Percentiles rank a stretch among this genome's conserved stretches.
Evolutionary conservation across 1,140 invertebrate genomes (phyloP).

Genomic region (Drosophila melanica): DNA sequence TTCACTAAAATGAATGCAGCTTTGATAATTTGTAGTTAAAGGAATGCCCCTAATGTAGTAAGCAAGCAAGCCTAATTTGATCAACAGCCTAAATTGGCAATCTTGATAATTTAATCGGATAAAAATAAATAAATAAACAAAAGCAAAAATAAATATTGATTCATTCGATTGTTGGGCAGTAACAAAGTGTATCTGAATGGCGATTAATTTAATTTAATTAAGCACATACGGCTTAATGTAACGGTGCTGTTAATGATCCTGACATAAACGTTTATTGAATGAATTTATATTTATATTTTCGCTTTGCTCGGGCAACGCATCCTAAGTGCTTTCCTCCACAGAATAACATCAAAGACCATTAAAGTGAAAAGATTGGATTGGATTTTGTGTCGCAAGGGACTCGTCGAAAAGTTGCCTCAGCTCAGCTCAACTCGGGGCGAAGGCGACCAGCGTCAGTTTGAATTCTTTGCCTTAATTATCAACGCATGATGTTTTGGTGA

Average conservation of each 20-base stretch:
- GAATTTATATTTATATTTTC: slow-evolving; percentile 46
- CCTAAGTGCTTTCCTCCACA: slow-evolving; percentile 30
- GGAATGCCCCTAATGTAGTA: background rate
- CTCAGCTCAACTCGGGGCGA: background rate
- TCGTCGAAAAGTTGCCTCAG: no score
- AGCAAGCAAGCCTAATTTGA: background rate
- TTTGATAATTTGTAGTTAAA: background rate
- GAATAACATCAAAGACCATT: slow-evolving; percentile 67
- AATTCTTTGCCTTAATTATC: slow-evolving; percentile 79
- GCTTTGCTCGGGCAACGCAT: slow-evolving; percentile 3
- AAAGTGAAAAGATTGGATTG: slow-evolving; percentile 80
- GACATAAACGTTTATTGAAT: slow-evolving; percentile 55
- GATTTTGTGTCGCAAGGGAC: slow-evolving; percentile 53
- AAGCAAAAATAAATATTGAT: background rate
- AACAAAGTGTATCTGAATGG: slow-evolving; percentile 31
- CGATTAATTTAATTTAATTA: slow-evolving; percentile 54
- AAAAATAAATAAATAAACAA: background rate
- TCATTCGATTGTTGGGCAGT: slow-evolving; percentile 7
- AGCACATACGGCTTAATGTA: slow-evolving; percentile 43
- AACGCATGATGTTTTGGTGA: slow-evolving; percentile 80
- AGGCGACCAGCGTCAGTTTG: slow-evolving; percentile 70
- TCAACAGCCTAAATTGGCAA: background rate
- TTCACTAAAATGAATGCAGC: background rate
- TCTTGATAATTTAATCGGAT: background rate
- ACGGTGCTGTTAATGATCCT: slow-evolving; percentile 52